phyloP scores from a whole-genome alignment of 2,113 vertebrate genomes.

The Hippocampus guttulatus region DNA sequence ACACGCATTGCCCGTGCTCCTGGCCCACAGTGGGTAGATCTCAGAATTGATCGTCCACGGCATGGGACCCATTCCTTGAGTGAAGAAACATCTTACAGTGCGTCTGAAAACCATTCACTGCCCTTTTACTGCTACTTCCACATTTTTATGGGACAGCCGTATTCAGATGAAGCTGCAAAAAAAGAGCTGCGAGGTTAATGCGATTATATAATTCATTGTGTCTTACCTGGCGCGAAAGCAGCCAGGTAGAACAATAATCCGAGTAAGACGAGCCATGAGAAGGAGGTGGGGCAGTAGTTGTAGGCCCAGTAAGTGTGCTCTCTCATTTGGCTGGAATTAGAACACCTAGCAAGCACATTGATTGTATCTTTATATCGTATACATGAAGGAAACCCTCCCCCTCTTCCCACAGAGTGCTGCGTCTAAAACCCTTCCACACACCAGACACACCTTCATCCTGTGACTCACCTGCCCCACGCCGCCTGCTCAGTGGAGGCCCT shows the following conservation, averaged over 20 bases:
- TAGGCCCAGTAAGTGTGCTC: conserved; percentile 88
- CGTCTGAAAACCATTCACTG: background rate
- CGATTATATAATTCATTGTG: background rate
- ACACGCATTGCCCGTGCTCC: conserved; percentile 95
- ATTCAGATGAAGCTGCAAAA: no score
- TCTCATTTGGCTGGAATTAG: conserved; percentile 80
- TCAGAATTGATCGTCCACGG: conserved; percentile 99
- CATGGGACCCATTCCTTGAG: conserved; percentile 93
- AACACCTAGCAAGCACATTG: conserved; percentile 74
- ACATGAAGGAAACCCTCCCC: background rate
- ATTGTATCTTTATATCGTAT: background rate
- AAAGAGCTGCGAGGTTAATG: no score
- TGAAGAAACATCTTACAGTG: background rate
- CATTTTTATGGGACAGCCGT: no score
- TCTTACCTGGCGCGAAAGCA: conserved; percentile 90
- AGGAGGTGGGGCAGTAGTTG: conserved; percentile 94
- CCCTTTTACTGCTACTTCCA: background rate
- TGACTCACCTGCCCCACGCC: conserved; percentile 93
- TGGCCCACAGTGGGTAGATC: conserved; percentile 97
- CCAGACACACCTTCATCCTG: conserved; percentile 20
- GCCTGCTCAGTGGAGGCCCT: conserved; percentile 81
- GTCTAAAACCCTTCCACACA: background rate
- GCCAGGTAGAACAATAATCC: conserved; percentile 89
- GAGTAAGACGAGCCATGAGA: conserved; percentile 88
- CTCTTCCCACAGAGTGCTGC: background rate